A percentile compares a stretch with the other conserved stretches of the same genome.
Evolutionary conservation across 1,140 invertebrate species (phyloP).

Genomic region (Drosophila pseudoananassae): DNA sequence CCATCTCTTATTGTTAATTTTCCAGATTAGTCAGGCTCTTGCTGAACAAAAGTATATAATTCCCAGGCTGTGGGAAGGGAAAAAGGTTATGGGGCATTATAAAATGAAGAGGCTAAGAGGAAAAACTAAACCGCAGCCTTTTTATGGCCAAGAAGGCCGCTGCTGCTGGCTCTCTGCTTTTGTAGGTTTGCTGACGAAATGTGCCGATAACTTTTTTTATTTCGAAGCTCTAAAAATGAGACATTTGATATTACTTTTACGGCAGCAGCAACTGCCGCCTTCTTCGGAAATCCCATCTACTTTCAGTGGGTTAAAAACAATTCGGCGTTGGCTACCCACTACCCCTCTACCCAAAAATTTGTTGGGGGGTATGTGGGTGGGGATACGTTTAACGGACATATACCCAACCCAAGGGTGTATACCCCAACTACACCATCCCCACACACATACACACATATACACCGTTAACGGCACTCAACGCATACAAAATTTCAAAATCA

Average conservation of each 20-base stretch:
- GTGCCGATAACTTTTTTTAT: conserved; percentile 79
- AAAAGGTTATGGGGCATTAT: conserved; percentile 1
- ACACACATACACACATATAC: conserved; percentile 21
- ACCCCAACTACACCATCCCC: background rate
- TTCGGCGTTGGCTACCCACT: conserved; percentile 48
- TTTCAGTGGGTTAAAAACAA: conserved; percentile 75
- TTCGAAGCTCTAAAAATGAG: conserved; percentile 82
- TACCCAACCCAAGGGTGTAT: background rate
- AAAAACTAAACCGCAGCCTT: conserved; percentile 55
- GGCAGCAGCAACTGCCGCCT: conserved; percentile 68
- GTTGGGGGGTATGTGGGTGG: conserved; percentile 41
- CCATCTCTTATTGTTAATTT: conserved; percentile 19
- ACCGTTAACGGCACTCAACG: conserved; percentile 79
- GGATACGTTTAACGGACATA: conserved; percentile 44
- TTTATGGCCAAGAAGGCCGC: conserved; percentile 31
- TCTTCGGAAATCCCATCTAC: conserved; percentile 13
- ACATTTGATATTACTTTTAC: conserved; percentile 82
- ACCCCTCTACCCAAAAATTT: background rate
- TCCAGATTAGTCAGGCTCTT: conserved; percentile 5
- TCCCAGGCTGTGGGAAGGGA: background rate
- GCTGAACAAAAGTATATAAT: background rate
- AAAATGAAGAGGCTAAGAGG: conserved; percentile 6
- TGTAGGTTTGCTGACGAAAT: conserved; percentile 50
- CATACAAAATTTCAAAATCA: conserved; percentile 82
- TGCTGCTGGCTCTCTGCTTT: background rate